Base-by-base conservation (phyloP, 2,888 invertebrate genomes). In the Lagria hirta region DNA sequence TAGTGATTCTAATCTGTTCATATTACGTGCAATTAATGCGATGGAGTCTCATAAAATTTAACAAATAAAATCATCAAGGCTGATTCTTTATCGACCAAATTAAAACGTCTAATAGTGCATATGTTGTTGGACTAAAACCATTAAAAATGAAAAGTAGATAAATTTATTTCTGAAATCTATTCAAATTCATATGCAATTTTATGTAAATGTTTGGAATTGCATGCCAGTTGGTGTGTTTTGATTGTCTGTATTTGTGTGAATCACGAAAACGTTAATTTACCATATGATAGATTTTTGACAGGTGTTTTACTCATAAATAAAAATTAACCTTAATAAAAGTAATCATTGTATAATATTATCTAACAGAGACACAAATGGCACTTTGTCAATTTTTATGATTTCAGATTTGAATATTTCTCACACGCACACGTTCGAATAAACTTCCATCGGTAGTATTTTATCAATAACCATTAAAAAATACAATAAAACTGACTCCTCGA, bases 211-310 rank as follows among this genome's bases (percentile, higher is more conserved):
- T 4, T 23, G 6, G n/a, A 8, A 18, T 7, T 18, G 5, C 18
- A 18, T 18, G 18, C 5, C 18, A 18, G 24, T 10, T 7, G 10
- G 24, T 23, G 24, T 7, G 10, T n/a, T 24, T 24, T 6, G 4
- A 24, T 24, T 10, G 10, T 7, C 24, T 24, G n/a, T 24, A 8
- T 41, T 23, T 24, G 32, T 20, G 43, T 43, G 43, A 43, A 30
- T 43, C 36, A 43, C 32, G 32, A 37, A 43, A 36, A 43, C 37
- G 43, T 20, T 43, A 43, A 43, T 43, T 43, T 37, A 32, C 54
- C 54, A 52, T 57, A 54, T 55, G 53, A 57, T 53, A 57, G 54
- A 54, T 56, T 51, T 48, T 35, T 47, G 48, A 53, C 57, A 57
- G 57, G 57, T 57, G 57, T 48, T 34, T 27, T 23, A 27, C 42